phyloP scores from a whole-genome alignment of 2,888 invertebrate species.

The Pristionchus entomophagus region DNA sequence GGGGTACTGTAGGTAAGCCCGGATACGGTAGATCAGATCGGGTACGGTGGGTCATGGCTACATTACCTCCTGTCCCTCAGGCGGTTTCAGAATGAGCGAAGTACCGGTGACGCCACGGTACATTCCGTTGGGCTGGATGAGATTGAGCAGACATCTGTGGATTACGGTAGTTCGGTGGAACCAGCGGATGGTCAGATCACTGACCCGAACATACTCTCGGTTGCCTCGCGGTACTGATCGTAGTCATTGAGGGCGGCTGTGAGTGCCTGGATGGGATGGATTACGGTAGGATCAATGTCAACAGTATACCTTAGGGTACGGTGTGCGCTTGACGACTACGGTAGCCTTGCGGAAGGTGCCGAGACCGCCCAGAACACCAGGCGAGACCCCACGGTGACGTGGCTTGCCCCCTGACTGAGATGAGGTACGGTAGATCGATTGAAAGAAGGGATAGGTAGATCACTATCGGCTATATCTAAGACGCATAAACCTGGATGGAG shows the following conservation, averaged over 20 bases:
- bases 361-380: neutral
- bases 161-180: slow-evolving; percentile 1
- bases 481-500: neutral
- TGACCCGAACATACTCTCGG: slow-evolving; percentile 12
- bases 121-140: slow-evolving; percentile 6
- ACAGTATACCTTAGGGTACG: slow-evolving; percentile 22
- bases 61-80: slow-evolving; percentile 8
- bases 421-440: slow-evolving; percentile 6
- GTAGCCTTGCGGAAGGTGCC: slow-evolving; percentile 27
- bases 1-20: neutral
- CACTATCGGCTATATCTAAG: neutral
- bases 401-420: neutral
- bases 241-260: slow-evolving; percentile 10
- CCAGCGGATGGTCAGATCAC: neutral
- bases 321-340: slow-evolving; percentile 22
- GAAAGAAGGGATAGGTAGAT: neutral
- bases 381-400: neutral
- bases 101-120: slow-evolving; percentile 25
- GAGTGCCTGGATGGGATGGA: neutral
- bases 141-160: slow-evolving; percentile 18
- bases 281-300: neutral
- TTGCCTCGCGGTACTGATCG: neutral
- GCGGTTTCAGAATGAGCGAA: slow-evolving; percentile 22
- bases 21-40: neutral
- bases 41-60: neutral